Base-by-base conservation (phyloP, 2,113 vertebrate species). In the Neogobius melanostomus region DNA sequence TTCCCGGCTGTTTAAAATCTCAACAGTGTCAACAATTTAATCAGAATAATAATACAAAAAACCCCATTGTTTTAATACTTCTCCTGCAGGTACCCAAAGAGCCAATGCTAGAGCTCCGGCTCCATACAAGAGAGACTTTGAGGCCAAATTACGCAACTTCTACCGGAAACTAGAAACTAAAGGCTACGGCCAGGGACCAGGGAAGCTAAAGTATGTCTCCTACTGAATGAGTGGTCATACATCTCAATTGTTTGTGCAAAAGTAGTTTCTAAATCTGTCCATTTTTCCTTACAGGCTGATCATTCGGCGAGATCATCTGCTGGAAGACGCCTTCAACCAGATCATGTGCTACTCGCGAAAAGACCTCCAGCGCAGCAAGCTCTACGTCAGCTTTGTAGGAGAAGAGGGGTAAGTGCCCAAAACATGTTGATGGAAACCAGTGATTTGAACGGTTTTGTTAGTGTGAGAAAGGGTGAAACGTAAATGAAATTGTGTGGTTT, bases 241-340 rank as follows among this genome's bases (percentile, higher is more conserved):
- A n/a, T n/a, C n/a, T n/a, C n/a, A n/a, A n/a, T 44, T 43, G 6
- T 15, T 49, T 64, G 9, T 45, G 6, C 56, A 8, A 12, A 9
- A 16, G 36, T 57, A n/a, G 15, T 74, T 61, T 50, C 21, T 72
- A 42, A 43, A 4, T 21, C 8, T 11, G 16, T 12, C 17, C 15
- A 11, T 53, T 53, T 4, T 71, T 8, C 68, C 47, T 11, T 88
- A 36, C 4, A 97, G 96, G 85, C 88, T 97, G 87, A 95, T 97
- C 86, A 97, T 97, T 85, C 92, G 96, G 65, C 93, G 96, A 75
- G 95, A 97, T 82, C 95, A 96, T 81, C 91, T 97, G 84, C 90
- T 97, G 59, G 96, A 97, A 89, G 96, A 97, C 75, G 95, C 95
- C 84, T 97, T 97, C 86, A 97, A 97, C 85, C 96, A 97, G 91